These are phyloP conservation scores for Heteropelma amictum DNA, from an alignment of 2,888 invertebrate genomes.

Conservation along the genomic window DNA sequence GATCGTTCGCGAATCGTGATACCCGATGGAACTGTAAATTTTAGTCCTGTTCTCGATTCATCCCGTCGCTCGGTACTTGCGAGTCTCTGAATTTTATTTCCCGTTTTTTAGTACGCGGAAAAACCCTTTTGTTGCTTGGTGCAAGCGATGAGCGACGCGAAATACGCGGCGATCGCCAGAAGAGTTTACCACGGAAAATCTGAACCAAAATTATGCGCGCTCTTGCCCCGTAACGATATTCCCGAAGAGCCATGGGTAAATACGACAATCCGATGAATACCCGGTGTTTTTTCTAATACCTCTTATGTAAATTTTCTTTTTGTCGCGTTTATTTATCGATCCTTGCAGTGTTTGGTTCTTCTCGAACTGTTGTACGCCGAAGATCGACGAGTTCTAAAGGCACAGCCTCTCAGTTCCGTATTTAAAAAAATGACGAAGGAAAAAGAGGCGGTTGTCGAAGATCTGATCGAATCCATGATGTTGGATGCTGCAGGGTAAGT, in stretches of 20 bases:
- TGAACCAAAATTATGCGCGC: slow-evolving; percentile 60
- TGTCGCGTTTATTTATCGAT: neutral
- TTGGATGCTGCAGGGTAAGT: slow-evolving; percentile 30
- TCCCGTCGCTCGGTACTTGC: neutral
- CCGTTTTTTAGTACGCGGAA: slow-evolving; percentile 41
- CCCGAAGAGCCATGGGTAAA: slow-evolving; percentile 64
- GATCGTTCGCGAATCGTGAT: slow-evolving; percentile 28
- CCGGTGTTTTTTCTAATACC: neutral
- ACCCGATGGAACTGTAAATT: slow-evolving; percentile 21
- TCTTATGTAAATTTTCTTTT: neutral
- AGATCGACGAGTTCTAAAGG: slow-evolving; percentile 45
- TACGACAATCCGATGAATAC: neutral
- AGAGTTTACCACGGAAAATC: slow-evolving; percentile 52
- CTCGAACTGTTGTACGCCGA: slow-evolving; percentile 54
- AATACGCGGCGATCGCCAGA: slow-evolving; percentile 63
- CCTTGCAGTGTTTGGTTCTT: slow-evolving; percentile 52
- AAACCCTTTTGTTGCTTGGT: slow-evolving; percentile 63
- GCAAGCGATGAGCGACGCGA: slow-evolving; percentile 59
- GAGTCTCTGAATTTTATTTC: neutral
- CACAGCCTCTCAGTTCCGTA: slow-evolving; percentile 38
- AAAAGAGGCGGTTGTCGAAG: slow-evolving; percentile 38
- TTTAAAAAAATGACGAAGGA: slow-evolving; percentile 38
- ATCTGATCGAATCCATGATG: slow-evolving; percentile 58
- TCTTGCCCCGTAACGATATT: slow-evolving; percentile 61
- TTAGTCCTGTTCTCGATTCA: neutral